These are phyloP conservation scores for Sinocyclocheilus grahami DNA, from an alignment of 2,113 vertebrate genomes.

Conservation along the genomic window DNA sequence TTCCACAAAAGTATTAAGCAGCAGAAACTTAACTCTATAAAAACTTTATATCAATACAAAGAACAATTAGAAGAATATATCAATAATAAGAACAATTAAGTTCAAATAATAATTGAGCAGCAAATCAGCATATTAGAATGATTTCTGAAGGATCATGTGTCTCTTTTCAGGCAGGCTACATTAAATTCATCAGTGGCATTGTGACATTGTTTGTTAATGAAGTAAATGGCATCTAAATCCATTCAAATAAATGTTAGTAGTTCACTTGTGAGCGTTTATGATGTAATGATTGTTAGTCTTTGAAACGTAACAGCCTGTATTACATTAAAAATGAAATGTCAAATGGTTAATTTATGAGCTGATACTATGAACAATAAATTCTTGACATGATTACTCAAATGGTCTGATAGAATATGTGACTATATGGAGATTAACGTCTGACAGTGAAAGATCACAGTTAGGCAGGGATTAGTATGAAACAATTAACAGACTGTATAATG, in stretches of 20 bases:
- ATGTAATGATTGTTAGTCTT: not conserved
- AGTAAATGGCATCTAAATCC: not conserved
- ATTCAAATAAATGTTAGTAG: no score
- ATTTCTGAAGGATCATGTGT: no score
- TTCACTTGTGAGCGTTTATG: not conserved
- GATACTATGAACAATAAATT: not conserved
- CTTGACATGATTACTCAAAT: not conserved
- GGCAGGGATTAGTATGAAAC: not conserved
- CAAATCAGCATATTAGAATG: no score
- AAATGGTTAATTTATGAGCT: not conserved
- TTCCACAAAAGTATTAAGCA: no score
- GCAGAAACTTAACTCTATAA: no score
- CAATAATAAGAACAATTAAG: no score
- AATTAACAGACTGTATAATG: conserved; percentile 8
- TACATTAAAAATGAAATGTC: not conserved
- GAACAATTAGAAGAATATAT: no score
- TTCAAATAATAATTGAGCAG: no score
- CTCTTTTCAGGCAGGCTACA: not conserved
- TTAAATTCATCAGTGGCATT: not conserved
- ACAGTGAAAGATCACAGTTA: not conserved
- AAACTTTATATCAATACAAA: no score
- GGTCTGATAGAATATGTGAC: not conserved
- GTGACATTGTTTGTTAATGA: not conserved
- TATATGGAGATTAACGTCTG: no score
- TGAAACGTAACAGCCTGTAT: not conserved